Percentiles rank a stretch among this genome's conserved stretches.
These are phyloP conservation scores for Glaucopsyche alexis DNA, from an alignment of 2,888 invertebrate genomes.

Conservation along the genomic window DNA sequence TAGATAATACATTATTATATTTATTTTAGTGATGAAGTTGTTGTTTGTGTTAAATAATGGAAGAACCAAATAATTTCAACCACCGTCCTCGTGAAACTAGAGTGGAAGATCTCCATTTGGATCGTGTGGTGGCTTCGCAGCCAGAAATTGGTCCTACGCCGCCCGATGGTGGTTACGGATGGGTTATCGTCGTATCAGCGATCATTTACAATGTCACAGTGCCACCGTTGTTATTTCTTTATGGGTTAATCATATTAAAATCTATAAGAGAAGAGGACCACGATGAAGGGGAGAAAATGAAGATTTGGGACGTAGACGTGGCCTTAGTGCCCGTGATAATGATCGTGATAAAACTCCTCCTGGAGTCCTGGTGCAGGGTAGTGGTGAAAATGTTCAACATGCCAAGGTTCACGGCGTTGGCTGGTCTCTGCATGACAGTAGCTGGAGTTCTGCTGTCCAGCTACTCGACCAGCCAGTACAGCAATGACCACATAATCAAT, in stretches of 20 bases:
- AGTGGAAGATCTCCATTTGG: slow-evolving; percentile 72
- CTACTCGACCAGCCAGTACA: slow-evolving; percentile 68
- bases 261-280: slow-evolving; percentile 71
- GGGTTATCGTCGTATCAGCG: slow-evolving; percentile 81
- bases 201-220: slow-evolving; percentile 81
- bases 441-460: slow-evolving; percentile 78
- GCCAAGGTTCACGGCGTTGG: slow-evolving; percentile 79
- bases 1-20: slow-evolving; percentile 60
- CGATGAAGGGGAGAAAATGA: slow-evolving; percentile 59
- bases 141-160: slow-evolving; percentile 83
- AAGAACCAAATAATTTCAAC: slow-evolving; percentile 48
- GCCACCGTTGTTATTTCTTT: slow-evolving; percentile 76
- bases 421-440: slow-evolving; percentile 79
- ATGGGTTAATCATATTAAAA: slow-evolving; percentile 78
- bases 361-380: slow-evolving; percentile 81
- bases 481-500: slow-evolving; percentile 70
- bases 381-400: slow-evolving; percentile 79
- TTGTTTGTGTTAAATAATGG: slow-evolving; percentile 58
- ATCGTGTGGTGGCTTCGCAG: slow-evolving; percentile 81
- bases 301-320: slow-evolving; percentile 81
- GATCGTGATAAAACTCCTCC: slow-evolving; percentile 76
- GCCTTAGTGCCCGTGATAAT: slow-evolving; percentile 81
- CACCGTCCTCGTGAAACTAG: slow-evolving; percentile 47
- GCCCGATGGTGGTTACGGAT: slow-evolving; percentile 84
- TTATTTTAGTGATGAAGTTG: slow-evolving; percentile 61